A percentile compares a stretch with the other conserved stretches of the same genome.
phyloP scores from a whole-genome alignment of 2,888 invertebrate genomes.

The Eurytoma californica region DNA sequence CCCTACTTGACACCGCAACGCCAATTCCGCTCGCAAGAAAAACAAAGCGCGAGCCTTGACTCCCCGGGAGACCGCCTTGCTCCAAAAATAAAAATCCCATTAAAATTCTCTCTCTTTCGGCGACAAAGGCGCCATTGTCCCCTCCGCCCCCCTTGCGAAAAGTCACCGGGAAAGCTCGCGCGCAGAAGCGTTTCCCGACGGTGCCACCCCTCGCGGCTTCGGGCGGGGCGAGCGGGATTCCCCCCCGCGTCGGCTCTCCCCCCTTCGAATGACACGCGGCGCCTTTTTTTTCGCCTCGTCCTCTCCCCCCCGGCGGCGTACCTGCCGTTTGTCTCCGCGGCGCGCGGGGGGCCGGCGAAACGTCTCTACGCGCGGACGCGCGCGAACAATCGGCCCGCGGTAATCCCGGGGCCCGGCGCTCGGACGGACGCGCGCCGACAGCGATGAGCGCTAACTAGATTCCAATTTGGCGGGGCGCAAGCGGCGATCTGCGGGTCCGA shows the following conservation, averaged over 20 bases:
- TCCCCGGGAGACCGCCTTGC: too few species aligned
- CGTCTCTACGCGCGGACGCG: conserved; percentile 49
- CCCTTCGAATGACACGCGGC: conserved; percentile 45
- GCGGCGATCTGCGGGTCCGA: neutral
- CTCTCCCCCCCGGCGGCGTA: neutral
- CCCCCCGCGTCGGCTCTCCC: neutral
- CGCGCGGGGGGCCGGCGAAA: neutral
- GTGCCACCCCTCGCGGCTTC: too few species aligned
- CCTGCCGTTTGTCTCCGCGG: conserved; percentile 51
- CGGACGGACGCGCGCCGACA: conserved; percentile 24
- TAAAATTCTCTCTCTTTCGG: too few species aligned
- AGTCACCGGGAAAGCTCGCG: too few species aligned
- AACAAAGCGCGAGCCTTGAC: conserved; percentile 48
- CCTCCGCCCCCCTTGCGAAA: too few species aligned
- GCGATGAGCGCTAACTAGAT: conserved; percentile 48
- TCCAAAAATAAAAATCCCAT: too few species aligned
- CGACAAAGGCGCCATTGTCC: too few species aligned
- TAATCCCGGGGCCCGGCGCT: conserved; percentile 9
- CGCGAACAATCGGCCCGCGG: conserved; percentile 28
- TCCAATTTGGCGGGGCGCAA: conserved; percentile 33
- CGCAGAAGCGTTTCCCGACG: too few species aligned
- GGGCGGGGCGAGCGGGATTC: too few species aligned
- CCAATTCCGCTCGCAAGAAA: neutral
- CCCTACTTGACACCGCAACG: too few species aligned
- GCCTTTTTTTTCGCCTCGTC: conserved; percentile 21